Evolutionary conservation across 2,113 vertebrate species (phyloP), one percentile per base, ranked within the genome.

Genomic region (Oryzias celebensis): DNA sequence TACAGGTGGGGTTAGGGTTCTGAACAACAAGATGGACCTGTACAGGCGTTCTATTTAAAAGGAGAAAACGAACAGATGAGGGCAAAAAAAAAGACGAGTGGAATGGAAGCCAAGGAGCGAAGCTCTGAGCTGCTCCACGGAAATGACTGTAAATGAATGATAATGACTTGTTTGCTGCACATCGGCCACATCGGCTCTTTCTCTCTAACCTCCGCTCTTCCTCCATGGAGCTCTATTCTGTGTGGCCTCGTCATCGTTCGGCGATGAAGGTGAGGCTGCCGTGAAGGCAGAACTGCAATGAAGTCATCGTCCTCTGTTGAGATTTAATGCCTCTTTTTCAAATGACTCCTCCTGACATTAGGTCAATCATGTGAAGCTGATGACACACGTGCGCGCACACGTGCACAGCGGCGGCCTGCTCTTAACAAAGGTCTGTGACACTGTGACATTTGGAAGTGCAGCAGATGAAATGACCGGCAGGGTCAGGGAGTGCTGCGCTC

Each of bases 391-490:
- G 68, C 63, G 71, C 28, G 65, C 58, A 71, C 57, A 77, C 62
- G 65, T 47, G 56, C 22, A 2, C 31, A 14, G 44, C 20, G 66
- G 52, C 57, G 65, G 58, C 59, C 76, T 58, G 67, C 77, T 81
- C 78, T 76, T 57, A 73, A 83, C 81, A 82, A 80, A 81, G 75
- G 77, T 82, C 74, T 69, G 65, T 80, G 78, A 81, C 75, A 72
- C 66, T 7, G 63, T 88, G 85, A 85, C 80, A 86, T 86, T 85
- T 85, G 72, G 68, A 80, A 70, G 78, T 56, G 75, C 78, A 83
- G 78, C 56, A 77, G 80, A 85, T 83, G 69, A 87, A 89, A 82
- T 83, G 85, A 82, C 69, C 52, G 65, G 54, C 61, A 46, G 72
- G 78, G 72, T 85, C 54, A 31, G 44, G 61, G 73, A 71, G 78